Conservation (phyloP, 2,113 vertebrate genomes). For the Megaleporinus macrocephalus region DNA sequence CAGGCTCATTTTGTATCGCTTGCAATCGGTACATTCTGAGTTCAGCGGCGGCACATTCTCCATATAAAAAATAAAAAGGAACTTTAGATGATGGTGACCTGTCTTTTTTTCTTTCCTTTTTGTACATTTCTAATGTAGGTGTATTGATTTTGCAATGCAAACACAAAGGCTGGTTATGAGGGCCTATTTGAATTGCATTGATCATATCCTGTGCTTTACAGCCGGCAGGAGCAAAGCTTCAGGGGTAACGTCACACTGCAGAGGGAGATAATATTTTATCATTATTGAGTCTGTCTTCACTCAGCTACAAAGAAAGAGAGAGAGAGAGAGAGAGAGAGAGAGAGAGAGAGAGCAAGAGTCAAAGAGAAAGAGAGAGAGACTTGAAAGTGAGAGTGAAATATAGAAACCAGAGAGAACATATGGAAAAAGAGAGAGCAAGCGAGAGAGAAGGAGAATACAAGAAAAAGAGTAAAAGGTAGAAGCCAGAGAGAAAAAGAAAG, state of each 20-base stretch:
- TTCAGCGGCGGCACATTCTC: background rate
- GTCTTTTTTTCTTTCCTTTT: conserved; percentile 45
- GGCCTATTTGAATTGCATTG: conserved; percentile 62
- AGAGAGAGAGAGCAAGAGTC: background rate
- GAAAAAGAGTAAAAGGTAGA: too few species aligned
- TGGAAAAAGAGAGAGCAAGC: too few species aligned
- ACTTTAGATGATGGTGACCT: background rate
- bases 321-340: background rate
- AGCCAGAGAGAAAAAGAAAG: too few species aligned
- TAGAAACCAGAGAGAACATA: too few species aligned
- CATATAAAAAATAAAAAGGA: background rate
- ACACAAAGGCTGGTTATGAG: conserved; percentile 58
- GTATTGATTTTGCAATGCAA: conserved; percentile 67
- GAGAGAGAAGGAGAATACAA: background rate
- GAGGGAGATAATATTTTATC: conserved; percentile 72
- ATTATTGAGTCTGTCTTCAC: conserved; percentile 64
- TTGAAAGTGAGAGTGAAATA: too few species aligned
- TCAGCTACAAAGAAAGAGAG: background rate
- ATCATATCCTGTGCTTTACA: conserved; percentile 65
- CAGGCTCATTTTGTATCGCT: background rate
- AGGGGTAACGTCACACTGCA: conserved; percentile 62
- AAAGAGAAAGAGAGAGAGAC: background rate
- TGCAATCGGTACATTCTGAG: background rate
- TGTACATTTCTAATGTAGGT: conserved; percentile 51
- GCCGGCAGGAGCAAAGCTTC: conserved; percentile 42